phyloP scores from a whole-genome alignment of 2,113 vertebrate genomes.

The Engraulis encrasicolus region DNA sequence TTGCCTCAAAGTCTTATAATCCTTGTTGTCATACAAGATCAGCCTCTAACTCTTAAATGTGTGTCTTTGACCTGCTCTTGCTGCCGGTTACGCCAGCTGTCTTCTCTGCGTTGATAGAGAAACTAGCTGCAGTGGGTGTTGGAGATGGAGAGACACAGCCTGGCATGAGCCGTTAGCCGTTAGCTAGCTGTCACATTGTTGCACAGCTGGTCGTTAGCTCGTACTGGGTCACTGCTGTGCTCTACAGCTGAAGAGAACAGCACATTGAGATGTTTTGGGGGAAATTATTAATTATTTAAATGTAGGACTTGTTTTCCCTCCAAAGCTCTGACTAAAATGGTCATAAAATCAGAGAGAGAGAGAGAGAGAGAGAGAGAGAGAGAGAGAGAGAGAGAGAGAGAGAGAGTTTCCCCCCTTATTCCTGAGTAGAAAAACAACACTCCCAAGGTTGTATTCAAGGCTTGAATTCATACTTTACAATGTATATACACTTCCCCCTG shows the following conservation, averaged over 20 bases:
- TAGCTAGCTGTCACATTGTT: too few species aligned
- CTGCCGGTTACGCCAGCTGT: not conserved
- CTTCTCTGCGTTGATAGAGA: too few species aligned
- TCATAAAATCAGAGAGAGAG: not conserved
- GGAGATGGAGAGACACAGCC: too few species aligned
- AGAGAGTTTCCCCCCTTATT: too few species aligned
- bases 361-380: not conserved
- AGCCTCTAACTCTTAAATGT: not conserved
- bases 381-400: not conserved
- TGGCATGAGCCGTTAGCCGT: too few species aligned
- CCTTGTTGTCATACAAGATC: not conserved
- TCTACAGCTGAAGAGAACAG: not conserved
- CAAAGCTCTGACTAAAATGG: not conserved
- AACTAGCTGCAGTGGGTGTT: too few species aligned
- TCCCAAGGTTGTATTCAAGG: not conserved
- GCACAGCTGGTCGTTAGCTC: slow-evolving; percentile 12
- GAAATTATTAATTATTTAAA: not conserved
- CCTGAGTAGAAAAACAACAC: slow-evolving; percentile 13
- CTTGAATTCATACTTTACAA: not conserved
- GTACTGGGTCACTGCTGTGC: not conserved
- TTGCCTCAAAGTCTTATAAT: not conserved
- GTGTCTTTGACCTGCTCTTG: not conserved
- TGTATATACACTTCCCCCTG: not conserved
- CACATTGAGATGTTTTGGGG: not conserved
- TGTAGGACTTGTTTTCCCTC: not conserved